Conservation (phyloP, 1,140 invertebrate genomes). For the Parasteatoda tepidariorum region DNA sequence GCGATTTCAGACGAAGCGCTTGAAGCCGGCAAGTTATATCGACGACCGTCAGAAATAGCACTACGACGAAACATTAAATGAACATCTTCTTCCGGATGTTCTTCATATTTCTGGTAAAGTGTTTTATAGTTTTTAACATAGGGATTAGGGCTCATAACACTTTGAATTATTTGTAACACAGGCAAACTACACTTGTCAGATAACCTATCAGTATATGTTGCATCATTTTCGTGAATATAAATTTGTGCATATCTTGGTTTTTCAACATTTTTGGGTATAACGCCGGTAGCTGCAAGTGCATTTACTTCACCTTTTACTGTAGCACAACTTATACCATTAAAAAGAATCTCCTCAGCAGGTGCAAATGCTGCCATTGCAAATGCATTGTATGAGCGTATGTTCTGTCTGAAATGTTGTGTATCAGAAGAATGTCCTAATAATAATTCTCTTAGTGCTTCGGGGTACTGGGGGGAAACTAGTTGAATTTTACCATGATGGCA, state of each 20-base stretch:
- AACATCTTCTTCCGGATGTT: neutral
- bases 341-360: neutral
- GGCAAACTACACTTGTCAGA: neutral
- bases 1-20: neutral
- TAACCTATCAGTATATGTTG: neutral
- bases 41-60: neutral
- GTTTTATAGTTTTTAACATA: neutral
- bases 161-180: neutral
- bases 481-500: neutral
- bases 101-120: neutral
- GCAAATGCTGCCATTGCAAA: neutral
- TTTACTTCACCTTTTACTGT: too few species aligned
- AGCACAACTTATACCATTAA: neutral
- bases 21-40: neutral
- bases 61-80: neutral
- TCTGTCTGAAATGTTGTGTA: neutral
- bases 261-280: neutral
- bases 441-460: neutral
- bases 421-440: neutral
- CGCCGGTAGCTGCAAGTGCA: too few species aligned
- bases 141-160: neutral
- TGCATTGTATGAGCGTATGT: neutral
- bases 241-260: neutral
- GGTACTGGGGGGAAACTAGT: neutral
- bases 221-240: neutral